Percentiles rank a stretch among this genome's conserved stretches.
These are phyloP conservation scores for Pedicia rivosa DNA, from an alignment of 2,888 invertebrate genomes.

Conservation along the genomic window DNA sequence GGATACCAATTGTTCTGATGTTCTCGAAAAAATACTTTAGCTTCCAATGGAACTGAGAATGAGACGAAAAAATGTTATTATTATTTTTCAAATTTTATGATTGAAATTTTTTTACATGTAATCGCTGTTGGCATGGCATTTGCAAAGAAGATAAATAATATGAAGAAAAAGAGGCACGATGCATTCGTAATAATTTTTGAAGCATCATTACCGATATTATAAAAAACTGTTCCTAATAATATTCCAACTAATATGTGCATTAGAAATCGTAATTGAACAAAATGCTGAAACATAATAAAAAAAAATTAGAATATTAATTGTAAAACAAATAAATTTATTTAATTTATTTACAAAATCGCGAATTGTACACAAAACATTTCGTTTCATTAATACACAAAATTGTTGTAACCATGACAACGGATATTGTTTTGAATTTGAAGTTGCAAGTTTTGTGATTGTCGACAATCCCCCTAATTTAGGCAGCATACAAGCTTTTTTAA, in stretches of 20 bases:
- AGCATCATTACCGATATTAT: constrained; percentile 69
- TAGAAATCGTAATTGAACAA: constrained; percentile 43
- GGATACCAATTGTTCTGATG: constrained; percentile 84
- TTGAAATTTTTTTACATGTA: constrained; percentile 53
- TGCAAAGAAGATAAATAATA: constrained; percentile 86
- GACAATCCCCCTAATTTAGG: no score
- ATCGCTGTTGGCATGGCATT: constrained; percentile 80
- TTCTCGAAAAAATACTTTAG: constrained; percentile 61
- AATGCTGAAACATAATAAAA: constrained; percentile 16
- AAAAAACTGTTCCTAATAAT: constrained; percentile 67
- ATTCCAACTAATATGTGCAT: constrained; percentile 68
- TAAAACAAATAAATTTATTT: background rate
- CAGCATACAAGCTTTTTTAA: no score
- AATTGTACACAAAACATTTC: constrained; percentile 29
- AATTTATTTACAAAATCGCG: constrained; percentile 26
- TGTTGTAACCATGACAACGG: constrained; percentile 27
- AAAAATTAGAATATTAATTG: background rate
- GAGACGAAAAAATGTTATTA: constrained; percentile 16
- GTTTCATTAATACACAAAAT: constrained; percentile 33
- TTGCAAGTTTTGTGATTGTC: background rate
- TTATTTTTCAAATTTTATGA: background rate
- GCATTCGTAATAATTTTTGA: constrained; percentile 67
- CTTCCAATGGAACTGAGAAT: constrained; percentile 74
- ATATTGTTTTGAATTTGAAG: constrained; percentile 16
- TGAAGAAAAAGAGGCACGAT: constrained; percentile 74